phyloP scores from a whole-genome alignment of 2,888 invertebrate species.

The Pachydiplax longipennis region DNA sequence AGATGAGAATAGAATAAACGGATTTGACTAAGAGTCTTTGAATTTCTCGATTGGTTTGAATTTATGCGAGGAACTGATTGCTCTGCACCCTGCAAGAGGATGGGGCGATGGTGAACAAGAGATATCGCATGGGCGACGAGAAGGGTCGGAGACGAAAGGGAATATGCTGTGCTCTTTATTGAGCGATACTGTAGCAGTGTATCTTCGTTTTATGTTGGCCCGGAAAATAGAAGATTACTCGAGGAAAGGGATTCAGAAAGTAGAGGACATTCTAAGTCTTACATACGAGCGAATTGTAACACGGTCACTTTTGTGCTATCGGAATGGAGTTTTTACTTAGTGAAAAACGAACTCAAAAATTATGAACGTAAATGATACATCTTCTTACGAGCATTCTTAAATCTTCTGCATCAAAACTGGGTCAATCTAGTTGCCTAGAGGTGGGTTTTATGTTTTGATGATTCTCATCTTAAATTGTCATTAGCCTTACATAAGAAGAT shows the following conservation, averaged over 20 bases:
- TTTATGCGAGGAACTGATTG: conserved; percentile 19
- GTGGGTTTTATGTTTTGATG: too few species aligned
- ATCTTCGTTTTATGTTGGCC: background rate
- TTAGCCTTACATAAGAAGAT: too few species aligned
- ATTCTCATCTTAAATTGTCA: too few species aligned
- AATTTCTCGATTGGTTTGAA: background rate
- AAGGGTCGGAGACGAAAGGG: background rate
- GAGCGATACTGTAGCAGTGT: background rate
- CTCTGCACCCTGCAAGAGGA: background rate
- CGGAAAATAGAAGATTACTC: background rate
- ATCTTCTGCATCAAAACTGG: too few species aligned
- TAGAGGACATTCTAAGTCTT: background rate
- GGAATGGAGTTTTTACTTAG: too few species aligned
- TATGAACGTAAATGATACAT: too few species aligned
- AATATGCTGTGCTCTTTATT: background rate
- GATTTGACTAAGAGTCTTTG: background rate
- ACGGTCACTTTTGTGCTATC: too few species aligned
- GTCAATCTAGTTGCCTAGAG: too few species aligned
- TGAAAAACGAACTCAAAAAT: too few species aligned
- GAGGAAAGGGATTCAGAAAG: background rate
- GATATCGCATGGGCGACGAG: background rate
- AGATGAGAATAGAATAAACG: background rate
- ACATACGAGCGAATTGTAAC: too few species aligned
- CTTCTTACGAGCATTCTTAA: too few species aligned
- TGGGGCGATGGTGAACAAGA: background rate